Percentiles rank a stretch among this genome's conserved stretches.
phyloP scores from a whole-genome alignment of 1,140 invertebrate genomes.

The Saxidomus purpurata region DNA sequence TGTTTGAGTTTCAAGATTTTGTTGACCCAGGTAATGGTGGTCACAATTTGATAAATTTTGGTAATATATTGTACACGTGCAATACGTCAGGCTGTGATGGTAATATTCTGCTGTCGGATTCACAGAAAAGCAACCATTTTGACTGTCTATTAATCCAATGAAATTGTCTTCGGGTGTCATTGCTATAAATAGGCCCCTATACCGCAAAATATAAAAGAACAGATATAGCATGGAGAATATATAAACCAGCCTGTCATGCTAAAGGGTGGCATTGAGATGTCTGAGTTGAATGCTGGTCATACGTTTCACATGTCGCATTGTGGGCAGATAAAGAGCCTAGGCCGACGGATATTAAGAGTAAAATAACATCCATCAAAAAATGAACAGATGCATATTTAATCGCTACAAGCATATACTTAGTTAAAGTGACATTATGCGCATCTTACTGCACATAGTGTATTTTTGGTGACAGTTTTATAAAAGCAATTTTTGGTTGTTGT shows the following conservation, averaged over 20 bases:
- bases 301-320: not conserved
- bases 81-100: not conserved
- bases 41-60: too few relatives aligned
- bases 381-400: conserved; percentile 47
- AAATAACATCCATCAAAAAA: not conserved
- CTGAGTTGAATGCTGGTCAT: not conserved
- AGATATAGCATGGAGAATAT: conserved; percentile 31
- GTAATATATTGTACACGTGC: too few relatives aligned
- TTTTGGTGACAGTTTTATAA: too few relatives aligned
- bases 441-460: too few relatives aligned
- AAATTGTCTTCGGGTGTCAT: not conserved
- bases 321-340: not conserved
- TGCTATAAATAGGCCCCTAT: conserved; percentile 41
- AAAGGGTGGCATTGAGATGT: not conserved
- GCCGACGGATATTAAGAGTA: not conserved
- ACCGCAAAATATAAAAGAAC: not conserved
- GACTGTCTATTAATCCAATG: not conserved
- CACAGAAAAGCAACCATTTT: not conserved
- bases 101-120: too few relatives aligned
- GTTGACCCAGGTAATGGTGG: too few relatives aligned
- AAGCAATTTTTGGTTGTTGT: too few relatives aligned
- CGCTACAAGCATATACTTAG: conserved; percentile 6
- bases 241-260: conserved; percentile 16
- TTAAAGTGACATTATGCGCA: too few relatives aligned
- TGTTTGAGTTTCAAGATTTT: too few relatives aligned